These are phyloP conservation scores for Erpobdella octoculata DNA, from an alignment of 2,888 invertebrate species.

Conservation along the genomic window DNA sequence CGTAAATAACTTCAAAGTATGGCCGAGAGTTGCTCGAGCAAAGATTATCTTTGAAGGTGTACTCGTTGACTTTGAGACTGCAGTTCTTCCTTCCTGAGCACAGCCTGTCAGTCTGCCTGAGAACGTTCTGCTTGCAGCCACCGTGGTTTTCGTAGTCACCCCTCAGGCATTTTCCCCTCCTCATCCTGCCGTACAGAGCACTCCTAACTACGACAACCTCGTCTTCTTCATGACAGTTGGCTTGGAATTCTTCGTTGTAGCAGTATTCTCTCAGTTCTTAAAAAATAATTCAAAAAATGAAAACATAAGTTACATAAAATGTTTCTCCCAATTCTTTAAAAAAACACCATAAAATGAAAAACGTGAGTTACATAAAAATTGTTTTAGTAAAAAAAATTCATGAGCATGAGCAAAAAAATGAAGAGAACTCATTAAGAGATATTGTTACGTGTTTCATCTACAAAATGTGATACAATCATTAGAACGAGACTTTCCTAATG, in stretches of 20 bases:
- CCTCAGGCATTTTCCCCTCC: slow-evolving; percentile 17
- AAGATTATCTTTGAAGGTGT: slow-evolving; percentile 12
- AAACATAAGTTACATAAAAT: too few relatives aligned
- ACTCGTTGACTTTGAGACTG: slow-evolving; percentile 9
- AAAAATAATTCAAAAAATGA: background rate
- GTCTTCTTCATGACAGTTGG: slow-evolving; percentile 18
- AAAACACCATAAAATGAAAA: too few relatives aligned
- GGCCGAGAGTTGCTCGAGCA: slow-evolving; percentile 2
- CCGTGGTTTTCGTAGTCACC: background rate
- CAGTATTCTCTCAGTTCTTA: slow-evolving; percentile 28
- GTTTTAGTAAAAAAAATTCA: too few relatives aligned
- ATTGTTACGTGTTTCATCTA: too few relatives aligned
- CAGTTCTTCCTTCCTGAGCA: slow-evolving; percentile 29
- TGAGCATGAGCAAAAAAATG: too few relatives aligned
- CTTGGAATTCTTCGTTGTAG: slow-evolving; percentile 25
- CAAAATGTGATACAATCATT: too few relatives aligned
- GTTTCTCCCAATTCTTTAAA: too few relatives aligned
- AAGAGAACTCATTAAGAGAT: too few relatives aligned
- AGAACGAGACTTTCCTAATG: too few relatives aligned
- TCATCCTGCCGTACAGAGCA: slow-evolving; percentile 29
- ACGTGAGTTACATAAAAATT: too few relatives aligned
- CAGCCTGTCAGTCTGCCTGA: slow-evolving; percentile 22
- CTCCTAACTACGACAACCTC: slow-evolving; percentile 28
- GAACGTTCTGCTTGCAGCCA: slow-evolving; percentile 21
- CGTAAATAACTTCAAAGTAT: slow-evolving; percentile 27